Evolutionary conservation across 37 sponge, comb jelly and placozoan genomes (phyloP).

Genomic region (Axinella damicornis): DNA sequence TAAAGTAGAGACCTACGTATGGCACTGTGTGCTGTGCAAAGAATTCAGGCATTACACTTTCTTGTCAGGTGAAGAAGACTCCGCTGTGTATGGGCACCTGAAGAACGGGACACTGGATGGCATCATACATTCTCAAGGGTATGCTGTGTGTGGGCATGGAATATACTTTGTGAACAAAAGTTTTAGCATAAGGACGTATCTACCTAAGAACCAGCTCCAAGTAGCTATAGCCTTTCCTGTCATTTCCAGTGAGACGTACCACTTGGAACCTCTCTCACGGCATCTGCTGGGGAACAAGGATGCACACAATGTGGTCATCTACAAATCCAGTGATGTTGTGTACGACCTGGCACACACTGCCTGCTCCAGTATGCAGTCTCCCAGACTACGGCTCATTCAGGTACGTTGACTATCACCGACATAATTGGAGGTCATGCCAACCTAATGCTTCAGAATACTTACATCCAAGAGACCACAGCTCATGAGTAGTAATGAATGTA

Average conservation of each 20-base stretch:
- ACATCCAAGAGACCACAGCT: too few relatives aligned
- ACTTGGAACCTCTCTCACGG: slow-evolving; percentile 11
- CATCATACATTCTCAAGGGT: slow-evolving; percentile 37
- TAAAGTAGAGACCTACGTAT: too few relatives aligned
- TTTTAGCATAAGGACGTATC: too few relatives aligned
- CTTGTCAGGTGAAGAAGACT: slow-evolving; percentile 36
- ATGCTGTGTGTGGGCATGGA: neutral
- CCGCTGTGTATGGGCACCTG: slow-evolving; percentile 50
- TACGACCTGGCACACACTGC: slow-evolving; percentile 6
- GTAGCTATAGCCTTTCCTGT: too few relatives aligned
- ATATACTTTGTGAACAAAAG: too few relatives aligned
- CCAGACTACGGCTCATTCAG: slow-evolving; percentile 15
- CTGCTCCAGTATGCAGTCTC: slow-evolving; percentile 8
- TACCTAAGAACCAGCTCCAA: too few relatives aligned
- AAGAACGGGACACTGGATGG: slow-evolving; percentile 24
- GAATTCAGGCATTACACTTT: neutral
- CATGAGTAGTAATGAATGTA: too few relatives aligned
- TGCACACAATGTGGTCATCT: slow-evolving; percentile 45
- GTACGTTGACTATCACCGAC: too few relatives aligned
- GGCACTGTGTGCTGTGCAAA: too few relatives aligned
- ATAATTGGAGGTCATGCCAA: too few relatives aligned
- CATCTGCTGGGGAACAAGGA: neutral
- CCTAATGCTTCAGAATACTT: too few relatives aligned
- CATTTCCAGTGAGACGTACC: slow-evolving; percentile 62
- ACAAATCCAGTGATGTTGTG: slow-evolving; percentile 64